These are phyloP conservation scores for Empidonax alnorum DNA, from an alignment of 2,113 vertebrate genomes.

Conservation along the genomic window DNA sequence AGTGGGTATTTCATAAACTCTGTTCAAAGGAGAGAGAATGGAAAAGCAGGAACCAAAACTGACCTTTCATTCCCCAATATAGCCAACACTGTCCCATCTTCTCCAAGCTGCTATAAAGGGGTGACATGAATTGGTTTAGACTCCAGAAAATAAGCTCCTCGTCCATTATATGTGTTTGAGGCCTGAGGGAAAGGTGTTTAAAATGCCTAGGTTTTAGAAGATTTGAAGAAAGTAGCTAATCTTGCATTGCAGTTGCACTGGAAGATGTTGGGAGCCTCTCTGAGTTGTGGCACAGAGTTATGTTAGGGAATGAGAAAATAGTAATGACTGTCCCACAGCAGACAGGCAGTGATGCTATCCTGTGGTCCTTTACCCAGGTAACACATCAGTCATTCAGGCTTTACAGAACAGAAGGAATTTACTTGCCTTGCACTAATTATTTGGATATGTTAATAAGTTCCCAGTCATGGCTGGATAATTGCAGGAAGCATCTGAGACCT, in stretches of 20 bases:
- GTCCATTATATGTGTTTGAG: neutral
- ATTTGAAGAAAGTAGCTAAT: neutral
- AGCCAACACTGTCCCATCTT: neutral
- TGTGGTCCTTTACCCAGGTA: neutral
- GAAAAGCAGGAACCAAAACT: neutral
- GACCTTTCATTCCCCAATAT: fast-evolving
- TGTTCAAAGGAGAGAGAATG: neutral
- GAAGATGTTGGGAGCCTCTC: neutral
- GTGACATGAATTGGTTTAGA: no score
- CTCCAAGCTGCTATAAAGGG: fast-evolving
- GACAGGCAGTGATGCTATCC: neutral
- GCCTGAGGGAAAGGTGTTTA: neutral
- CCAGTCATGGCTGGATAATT: neutral
- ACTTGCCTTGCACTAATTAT: neutral
- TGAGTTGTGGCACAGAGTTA: fast-evolving
- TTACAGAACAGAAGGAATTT: neutral
- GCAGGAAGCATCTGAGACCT: neutral
- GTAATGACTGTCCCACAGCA: neutral
- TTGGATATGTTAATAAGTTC: neutral
- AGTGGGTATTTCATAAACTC: neutral
- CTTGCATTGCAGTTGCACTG: neutral
- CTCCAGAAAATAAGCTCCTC: neutral
- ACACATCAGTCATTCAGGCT: neutral
- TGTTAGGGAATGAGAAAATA: fast-evolving
- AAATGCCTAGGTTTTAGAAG: neutral